Percentiles rank a stretch among this genome's conserved stretches.
Conservation (phyloP, 2,113 vertebrate genomes). For the Seriola rivoliana region DNA sequence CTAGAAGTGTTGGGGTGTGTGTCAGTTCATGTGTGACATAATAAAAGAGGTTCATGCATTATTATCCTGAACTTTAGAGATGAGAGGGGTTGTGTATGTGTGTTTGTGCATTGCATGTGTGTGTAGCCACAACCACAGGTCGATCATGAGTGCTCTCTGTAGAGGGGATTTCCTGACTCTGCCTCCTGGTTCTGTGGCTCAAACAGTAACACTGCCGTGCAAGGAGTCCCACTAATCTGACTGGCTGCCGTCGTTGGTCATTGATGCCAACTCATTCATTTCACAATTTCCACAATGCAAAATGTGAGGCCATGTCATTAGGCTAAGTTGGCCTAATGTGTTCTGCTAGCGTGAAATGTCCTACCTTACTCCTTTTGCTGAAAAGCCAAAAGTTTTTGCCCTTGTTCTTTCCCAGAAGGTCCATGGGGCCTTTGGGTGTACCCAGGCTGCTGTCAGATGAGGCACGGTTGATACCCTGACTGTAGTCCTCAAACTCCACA, state of each 20-base stretch:
- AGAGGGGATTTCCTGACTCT: conserved; percentile 46
- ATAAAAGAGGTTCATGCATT: conserved; percentile 65
- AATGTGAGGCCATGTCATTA: not conserved
- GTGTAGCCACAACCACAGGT: conserved; percentile 49
- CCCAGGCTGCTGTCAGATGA: conserved; percentile 91
- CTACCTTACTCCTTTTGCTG: conserved; percentile 92
- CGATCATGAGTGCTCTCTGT: conserved; percentile 41
- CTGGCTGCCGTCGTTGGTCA: not conserved
- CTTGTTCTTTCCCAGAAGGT: conserved; percentile 85
- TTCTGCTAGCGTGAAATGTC: conserved; percentile 11
- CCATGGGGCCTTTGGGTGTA: conserved; percentile 86
- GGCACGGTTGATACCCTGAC: conserved; percentile 90
- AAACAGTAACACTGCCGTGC: conserved; percentile 22
- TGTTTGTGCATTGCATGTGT: conserved; percentile 22
- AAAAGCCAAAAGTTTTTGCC: conserved; percentile 91
- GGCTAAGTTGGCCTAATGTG: not conserved
- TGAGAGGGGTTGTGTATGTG: conserved; percentile 14
- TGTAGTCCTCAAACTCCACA: conserved; percentile 93
- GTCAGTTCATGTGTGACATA: conserved; percentile 15
- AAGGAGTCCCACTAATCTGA: conserved; percentile 30
- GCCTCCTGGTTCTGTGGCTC: conserved; percentile 9
- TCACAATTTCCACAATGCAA: not conserved
- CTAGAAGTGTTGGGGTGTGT: conserved; percentile 46
- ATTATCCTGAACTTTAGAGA: conserved; percentile 43
- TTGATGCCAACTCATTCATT: not conserved